Evolutionary conservation across 2,888 invertebrate genomes (phyloP), one percentile per base, ranked within the genome.

Genomic region (Polyploca ridens): DNA sequence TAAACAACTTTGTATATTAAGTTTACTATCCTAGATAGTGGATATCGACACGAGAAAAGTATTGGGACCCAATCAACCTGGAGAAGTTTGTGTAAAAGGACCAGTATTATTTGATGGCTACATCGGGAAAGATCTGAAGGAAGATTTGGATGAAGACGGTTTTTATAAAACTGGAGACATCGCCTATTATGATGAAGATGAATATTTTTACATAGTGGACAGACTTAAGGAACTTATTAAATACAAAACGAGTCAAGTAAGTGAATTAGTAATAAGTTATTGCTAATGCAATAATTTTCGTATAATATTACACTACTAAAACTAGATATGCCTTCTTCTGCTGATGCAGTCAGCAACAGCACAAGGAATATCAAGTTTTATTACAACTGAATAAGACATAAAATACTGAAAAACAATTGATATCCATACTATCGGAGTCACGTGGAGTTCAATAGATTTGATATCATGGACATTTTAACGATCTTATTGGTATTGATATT

Each of bases 151-250:
- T 49, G 81, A 82, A 14, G 87, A 90, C n/a, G 90, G 88, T 0
- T 91, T 84, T 70, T 90, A 85, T 69, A 87, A 75, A 76, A 89
- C 90, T 58, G 91, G 91, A 11, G 91, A 91, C 62, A 79, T 91
- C 0, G 90, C 85, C 1, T 90, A 89, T 68, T 90, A 88, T 49
- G 91, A 91, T 65, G 77, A 86, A 46, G 86, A 91, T 16, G 88
- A 88, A 3, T 90, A 80, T 66, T 88, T 90, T 63, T 90, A 73
- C 65, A 84, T 89, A 38, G 85, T 89, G 0, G 90, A 90, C 49
- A 85, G 91, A 72, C 76, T 90, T 19, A 91, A 91, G 64, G 91
- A 91, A 71, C 81, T 91, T 7, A 90, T 91, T 14, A 91, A 91
- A 73, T 91, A 90, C 64, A 90, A 90, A 35, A 83, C 86, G 49